Percentiles rank a stretch among this genome's conserved stretches.
Evolutionary conservation across 2,113 vertebrate genomes (phyloP).

Genomic region (Forbesichthys agassizii): DNA sequence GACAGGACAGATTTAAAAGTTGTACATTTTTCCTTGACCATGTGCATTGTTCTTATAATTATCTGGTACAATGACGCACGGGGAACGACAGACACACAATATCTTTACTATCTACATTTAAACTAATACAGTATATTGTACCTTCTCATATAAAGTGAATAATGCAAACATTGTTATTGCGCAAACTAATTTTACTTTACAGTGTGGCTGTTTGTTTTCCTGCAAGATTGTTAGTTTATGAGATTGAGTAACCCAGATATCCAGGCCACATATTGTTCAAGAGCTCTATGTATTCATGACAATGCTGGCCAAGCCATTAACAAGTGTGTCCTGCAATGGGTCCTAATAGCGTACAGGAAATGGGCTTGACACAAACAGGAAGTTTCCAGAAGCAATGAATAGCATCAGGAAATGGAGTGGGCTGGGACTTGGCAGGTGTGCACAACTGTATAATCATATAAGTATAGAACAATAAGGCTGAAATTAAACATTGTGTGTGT

Average conservation of each 20-base stretch:
- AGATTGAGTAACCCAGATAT: conserved; percentile 12
- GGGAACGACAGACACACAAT: too few species aligned
- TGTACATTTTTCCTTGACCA: too few species aligned
- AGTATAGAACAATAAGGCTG: background rate
- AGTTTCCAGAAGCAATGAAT: conserved; percentile 72
- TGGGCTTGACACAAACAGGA: conserved; percentile 78
- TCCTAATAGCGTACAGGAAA: conserved; percentile 70
- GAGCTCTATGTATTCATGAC: conserved; percentile 48
- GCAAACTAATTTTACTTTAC: too few species aligned
- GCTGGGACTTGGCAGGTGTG: conserved; percentile 76
- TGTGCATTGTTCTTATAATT: too few species aligned
- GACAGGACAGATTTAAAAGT: conserved; percentile 18
- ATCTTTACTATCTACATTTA: too few species aligned
- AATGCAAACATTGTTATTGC: too few species aligned
- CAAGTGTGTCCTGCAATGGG: conserved; percentile 48
- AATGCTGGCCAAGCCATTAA: conserved; percentile 45
- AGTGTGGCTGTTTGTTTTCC: too few species aligned
- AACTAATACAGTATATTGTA: too few species aligned
- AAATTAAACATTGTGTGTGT: background rate
- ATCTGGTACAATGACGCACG: too few species aligned
- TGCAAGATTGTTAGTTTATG: too few species aligned
- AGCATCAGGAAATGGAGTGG: conserved; percentile 77
- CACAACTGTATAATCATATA: conserved; percentile 32
- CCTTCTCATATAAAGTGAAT: too few species aligned
- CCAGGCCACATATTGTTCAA: conserved; percentile 53